Evolutionary conservation across 53 echinoderm and acorn worm species (phyloP), one percentile per base, ranked within the genome.

Genomic region (Paracentrotus lividus): DNA sequence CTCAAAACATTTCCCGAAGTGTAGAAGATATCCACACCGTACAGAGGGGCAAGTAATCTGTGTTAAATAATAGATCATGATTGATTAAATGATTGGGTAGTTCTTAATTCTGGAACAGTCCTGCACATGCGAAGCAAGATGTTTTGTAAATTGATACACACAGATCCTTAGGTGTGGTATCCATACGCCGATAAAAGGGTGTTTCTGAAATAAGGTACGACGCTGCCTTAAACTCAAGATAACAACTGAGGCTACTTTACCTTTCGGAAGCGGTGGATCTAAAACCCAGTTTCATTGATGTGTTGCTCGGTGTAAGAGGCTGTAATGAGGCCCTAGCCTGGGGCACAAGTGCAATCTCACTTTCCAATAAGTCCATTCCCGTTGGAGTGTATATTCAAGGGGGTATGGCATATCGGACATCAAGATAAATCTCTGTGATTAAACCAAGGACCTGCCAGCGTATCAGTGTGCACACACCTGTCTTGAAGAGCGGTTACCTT

Each of bases 381-480:
- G 13, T 32, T 56, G 86, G 54, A 56, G 86, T 86, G 86, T 86
- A 54, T 56, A 29, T 33, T 86, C 81, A 45, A 78, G 81, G 81
- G 5, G 81, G 47, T 78, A 45, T 78, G 81, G 44, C 13, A 78
- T 78, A 78, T 45, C 81, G 81, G 81, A 18, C 81, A 78, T 78
- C 81, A 47, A 78, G 81, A 78, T 78, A 45, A 78, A 6, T 78
- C 45, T 78, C n/a, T 78, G 81, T 78, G 81, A 78, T 78, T 78
- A 78, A 45, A 78, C 81, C 8, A 43, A 78, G 47, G 45, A 78
- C 81, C 32, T 47, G 43, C 47, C 20, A n/a, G 43, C 23, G n/a
- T 78, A 78, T 78, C 81, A 78, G 81, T 78, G 3, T n/a, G 47
- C 47, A 78, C 45, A 78, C 81, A 78, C 81, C 81, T 78, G 81